These are phyloP conservation scores for Coregonus clupeaformis DNA, from an alignment of 2,113 vertebrate species.

Conservation along the genomic window DNA sequence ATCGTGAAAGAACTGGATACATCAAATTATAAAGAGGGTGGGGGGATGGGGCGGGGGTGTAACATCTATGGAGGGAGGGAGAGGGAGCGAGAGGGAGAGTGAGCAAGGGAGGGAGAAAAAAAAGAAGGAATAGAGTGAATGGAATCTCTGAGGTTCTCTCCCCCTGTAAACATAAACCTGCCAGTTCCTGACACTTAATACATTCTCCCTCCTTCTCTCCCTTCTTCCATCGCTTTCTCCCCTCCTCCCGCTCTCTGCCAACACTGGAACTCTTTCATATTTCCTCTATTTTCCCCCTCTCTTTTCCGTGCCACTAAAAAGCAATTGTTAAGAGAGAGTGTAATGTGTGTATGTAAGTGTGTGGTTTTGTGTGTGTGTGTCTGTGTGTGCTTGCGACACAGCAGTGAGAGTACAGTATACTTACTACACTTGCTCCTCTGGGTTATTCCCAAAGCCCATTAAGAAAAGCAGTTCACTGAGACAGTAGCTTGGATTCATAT, in stretches of 20 bases:
- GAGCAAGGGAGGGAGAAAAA: neutral
- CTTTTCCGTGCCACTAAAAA: constrained; percentile 12
- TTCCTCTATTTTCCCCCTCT: constrained; percentile 3
- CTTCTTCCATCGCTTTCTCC: neutral
- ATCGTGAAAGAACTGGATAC: neutral
- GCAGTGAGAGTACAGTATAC: neutral
- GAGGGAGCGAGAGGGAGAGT: neutral
- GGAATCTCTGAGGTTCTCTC: neutral
- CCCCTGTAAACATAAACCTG: constrained; percentile 45
- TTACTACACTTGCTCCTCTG: constrained; percentile 9
- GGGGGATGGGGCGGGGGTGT: neutral
- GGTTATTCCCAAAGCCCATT: constrained; percentile 16
- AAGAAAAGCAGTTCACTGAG: constrained; percentile 11
- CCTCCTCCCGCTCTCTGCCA: constrained; percentile 1
- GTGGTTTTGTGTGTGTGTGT: neutral
- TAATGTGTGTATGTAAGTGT: constrained; percentile 1
- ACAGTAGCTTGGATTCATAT: constrained; percentile 8
- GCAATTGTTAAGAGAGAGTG: constrained; percentile 1
- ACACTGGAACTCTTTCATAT: constrained; percentile 33
- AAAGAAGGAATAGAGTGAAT: constrained; percentile 7
- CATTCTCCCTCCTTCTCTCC: constrained; percentile 29
- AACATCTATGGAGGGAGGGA: neutral
- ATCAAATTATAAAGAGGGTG: too few species aligned
- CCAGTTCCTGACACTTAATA: constrained; percentile 47
- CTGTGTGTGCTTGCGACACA: neutral